A percentile compares a stretch with the other conserved stretches of the same genome.
Conservation (phyloP, 2,797 vertebrate genomes). For the Siniperca undulata region DNA sequence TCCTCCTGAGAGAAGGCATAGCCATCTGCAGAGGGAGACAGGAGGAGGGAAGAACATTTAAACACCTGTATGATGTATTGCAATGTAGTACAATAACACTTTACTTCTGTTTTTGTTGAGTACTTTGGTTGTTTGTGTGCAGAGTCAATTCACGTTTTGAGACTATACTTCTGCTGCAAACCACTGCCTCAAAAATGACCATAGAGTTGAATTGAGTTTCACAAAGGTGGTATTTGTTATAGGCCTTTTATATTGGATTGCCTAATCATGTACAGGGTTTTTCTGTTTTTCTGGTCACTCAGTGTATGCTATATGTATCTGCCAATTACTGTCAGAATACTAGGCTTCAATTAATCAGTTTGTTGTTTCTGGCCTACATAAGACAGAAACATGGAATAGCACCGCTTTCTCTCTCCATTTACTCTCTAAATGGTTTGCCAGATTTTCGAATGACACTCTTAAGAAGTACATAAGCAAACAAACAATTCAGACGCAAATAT, state of each 20-base stretch:
- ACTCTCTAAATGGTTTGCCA: not conserved
- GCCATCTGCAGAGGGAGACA: constrained; percentile 88
- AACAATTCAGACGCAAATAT: not conserved
- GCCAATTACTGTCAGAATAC: not conserved
- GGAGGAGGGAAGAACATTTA: not conserved
- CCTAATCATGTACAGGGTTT: not conserved
- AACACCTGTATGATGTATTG: not conserved
- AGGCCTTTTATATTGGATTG: not conserved
- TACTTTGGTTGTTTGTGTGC: not conserved
- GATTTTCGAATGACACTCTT: not conserved
- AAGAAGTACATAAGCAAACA: constrained; percentile 1
- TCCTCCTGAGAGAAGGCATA: constrained; percentile 99
- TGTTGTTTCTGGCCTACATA: not conserved
- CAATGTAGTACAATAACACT: not conserved
- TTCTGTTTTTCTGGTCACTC: not conserved
- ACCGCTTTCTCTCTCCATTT: not conserved
- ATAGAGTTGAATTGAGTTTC: not conserved
- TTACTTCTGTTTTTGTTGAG: not conserved
- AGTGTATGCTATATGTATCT: not conserved
- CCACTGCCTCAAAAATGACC: not conserved
- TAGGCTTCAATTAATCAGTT: not conserved
- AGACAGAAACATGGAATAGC: constrained; percentile 16
- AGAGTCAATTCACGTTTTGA: not conserved
- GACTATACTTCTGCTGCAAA: not conserved
- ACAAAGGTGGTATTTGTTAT: constrained; percentile 16